phyloP scores from a whole-genome alignment of 2,888 invertebrate genomes.

The Erynnis tages region DNA sequence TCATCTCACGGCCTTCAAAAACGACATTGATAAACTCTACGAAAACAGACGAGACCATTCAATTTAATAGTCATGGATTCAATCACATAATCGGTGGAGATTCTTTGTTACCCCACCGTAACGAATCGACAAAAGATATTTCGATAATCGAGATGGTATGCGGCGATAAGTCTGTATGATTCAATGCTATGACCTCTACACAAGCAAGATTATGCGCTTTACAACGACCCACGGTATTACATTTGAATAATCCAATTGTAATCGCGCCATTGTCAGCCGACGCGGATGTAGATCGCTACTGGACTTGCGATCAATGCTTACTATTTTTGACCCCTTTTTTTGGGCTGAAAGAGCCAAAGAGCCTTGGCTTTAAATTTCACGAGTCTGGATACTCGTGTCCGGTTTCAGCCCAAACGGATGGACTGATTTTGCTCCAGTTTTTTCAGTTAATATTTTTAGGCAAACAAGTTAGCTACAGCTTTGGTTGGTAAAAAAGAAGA shows the following conservation, averaged over 20 bases:
- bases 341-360: too few species aligned
- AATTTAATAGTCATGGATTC: slow-evolving; percentile 11
- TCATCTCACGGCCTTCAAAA: slow-evolving; percentile 8
- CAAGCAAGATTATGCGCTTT: slow-evolving; percentile 37
- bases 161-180: slow-evolving; percentile 39
- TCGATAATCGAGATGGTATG: slow-evolving; percentile 39
- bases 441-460: too few species aligned
- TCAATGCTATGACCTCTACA: slow-evolving; percentile 39
- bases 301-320: neutral
- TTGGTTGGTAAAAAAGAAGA: too few species aligned
- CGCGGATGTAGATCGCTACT: slow-evolving; percentile 23
- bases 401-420: too few species aligned
- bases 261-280: slow-evolving; percentile 41
- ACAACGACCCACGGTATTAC: slow-evolving; percentile 47
- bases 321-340: too few species aligned
- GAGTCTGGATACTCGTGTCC: too few species aligned
- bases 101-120: slow-evolving; percentile 13
- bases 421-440: too few species aligned
- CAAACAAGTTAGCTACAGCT: too few species aligned
- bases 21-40: slow-evolving; percentile 3
- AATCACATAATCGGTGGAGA: slow-evolving; percentile 13
- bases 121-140: slow-evolving; percentile 25
- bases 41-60: slow-evolving; percentile 14
- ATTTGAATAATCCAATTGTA: slow-evolving; percentile 70
- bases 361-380: too few species aligned